phyloP scores from a whole-genome alignment of 2,888 invertebrate genomes.

The Rhingia rostrata region DNA sequence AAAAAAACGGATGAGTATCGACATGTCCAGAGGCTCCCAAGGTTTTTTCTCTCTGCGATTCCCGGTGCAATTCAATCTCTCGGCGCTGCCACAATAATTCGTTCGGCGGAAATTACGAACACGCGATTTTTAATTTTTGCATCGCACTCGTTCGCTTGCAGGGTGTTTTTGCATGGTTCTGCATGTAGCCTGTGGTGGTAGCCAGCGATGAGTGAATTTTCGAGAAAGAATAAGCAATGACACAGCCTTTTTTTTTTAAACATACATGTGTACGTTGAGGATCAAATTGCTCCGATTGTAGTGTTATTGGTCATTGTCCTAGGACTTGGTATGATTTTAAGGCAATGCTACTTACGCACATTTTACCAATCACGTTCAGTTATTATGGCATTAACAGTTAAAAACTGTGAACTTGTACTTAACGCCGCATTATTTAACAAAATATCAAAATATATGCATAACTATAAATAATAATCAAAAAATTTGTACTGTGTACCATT shows the following conservation, averaged over 20 bases:
- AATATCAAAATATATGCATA: too few relatives aligned
- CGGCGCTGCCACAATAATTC: slow-evolving; percentile 73
- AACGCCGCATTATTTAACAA: too few relatives aligned
- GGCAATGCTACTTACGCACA: too few relatives aligned
- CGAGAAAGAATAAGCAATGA: slow-evolving; percentile 68
- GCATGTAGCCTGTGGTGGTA: slow-evolving; percentile 65
- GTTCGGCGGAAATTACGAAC: slow-evolving; percentile 80
- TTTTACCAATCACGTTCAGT: neutral
- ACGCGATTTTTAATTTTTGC: slow-evolving; percentile 81
- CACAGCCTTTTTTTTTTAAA: slow-evolving; percentile 42
- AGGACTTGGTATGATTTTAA: neutral
- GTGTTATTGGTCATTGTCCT: slow-evolving; percentile 7
- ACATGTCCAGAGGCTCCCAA: slow-evolving; percentile 74
- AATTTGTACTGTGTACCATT: too few relatives aligned
- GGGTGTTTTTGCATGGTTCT: slow-evolving; percentile 42
- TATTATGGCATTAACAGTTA: neutral
- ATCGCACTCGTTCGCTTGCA: slow-evolving; percentile 68
- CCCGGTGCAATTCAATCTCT: slow-evolving; percentile 72
- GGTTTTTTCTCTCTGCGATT: slow-evolving; percentile 60
- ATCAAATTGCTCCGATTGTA: slow-evolving; percentile 57
- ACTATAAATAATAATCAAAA: too few relatives aligned
- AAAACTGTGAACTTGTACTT: too few relatives aligned
- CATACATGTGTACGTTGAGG: slow-evolving; percentile 45
- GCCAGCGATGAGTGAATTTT: slow-evolving; percentile 72
- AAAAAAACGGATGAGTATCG: slow-evolving; percentile 65